Conservation (phyloP, 2,113 vertebrate species). For the Oenanthe melanoleuca region DNA sequence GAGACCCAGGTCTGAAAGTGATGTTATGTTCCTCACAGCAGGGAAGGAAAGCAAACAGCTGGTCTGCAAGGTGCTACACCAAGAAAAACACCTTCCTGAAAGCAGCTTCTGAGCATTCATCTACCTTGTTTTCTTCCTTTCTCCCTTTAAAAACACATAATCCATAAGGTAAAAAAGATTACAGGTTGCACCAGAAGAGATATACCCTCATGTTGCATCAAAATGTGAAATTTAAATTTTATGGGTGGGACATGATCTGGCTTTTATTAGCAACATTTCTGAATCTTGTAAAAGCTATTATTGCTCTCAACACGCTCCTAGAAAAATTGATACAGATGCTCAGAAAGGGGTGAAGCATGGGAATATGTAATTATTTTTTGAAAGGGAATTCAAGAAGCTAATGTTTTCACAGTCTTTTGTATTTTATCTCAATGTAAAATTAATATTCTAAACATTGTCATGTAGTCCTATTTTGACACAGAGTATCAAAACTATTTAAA, state of each 20-base stretch:
- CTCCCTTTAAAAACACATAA: neutral
- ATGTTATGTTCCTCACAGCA: neutral
- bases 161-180: neutral
- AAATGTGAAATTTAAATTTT: neutral
- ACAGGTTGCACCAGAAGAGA: neutral
- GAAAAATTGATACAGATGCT: neutral
- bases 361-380: neutral
- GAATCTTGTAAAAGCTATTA: neutral
- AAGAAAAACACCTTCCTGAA: neutral
- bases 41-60: neutral
- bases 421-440: neutral
- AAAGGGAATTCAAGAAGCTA: neutral
- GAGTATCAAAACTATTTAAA: neutral
- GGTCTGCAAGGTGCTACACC: fast-evolving
- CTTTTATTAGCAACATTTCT: neutral
- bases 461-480: neutral
- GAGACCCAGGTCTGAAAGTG: neutral
- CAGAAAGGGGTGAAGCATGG: neutral
- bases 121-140: neutral
- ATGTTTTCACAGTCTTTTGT: neutral
- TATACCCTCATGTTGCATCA: fast-evolving
- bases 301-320: neutral
- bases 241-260: neutral
- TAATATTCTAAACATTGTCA: neutral
- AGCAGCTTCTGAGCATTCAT: neutral